A percentile compares a stretch with the other conserved stretches of the same genome.
These are phyloP conservation scores for Mustelus asterias DNA, from an alignment of 2,113 vertebrate species.

Conservation along the genomic window DNA sequence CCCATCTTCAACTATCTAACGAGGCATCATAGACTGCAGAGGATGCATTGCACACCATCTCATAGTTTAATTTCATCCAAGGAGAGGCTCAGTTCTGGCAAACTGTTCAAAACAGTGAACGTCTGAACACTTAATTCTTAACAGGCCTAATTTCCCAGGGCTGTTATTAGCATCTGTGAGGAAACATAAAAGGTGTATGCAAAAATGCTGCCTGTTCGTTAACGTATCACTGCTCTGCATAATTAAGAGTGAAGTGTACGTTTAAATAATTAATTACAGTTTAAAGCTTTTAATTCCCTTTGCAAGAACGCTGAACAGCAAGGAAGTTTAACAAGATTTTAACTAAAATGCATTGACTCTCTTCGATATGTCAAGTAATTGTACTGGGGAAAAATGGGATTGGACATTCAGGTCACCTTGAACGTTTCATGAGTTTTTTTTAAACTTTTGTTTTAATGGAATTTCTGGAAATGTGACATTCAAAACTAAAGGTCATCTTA, in stretches of 20 bases:
- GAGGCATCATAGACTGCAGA: too few species aligned
- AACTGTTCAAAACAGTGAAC: slow-evolving; percentile 33
- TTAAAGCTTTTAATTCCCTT: slow-evolving; percentile 45
- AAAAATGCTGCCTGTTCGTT: slow-evolving; percentile 43
- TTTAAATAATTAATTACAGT: slow-evolving; percentile 51
- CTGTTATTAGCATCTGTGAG: slow-evolving; percentile 36
- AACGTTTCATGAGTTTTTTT: not conserved
- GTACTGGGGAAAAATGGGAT: not conserved
- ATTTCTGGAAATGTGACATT: not conserved
- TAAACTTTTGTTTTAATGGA: not conserved
- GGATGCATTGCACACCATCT: slow-evolving; percentile 3
- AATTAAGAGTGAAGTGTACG: slow-evolving; percentile 40
- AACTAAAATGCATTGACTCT: slow-evolving; percentile 39
- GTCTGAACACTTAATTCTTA: slow-evolving; percentile 31
- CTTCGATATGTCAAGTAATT: not conserved
- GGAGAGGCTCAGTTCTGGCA: not conserved
- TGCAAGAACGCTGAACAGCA: slow-evolving; percentile 40
- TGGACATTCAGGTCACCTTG: slow-evolving; percentile 16
- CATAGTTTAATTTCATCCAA: slow-evolving; percentile 23
- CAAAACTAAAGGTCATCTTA: not conserved
- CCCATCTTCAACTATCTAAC: not conserved
- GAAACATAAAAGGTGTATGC: slow-evolving; percentile 31
- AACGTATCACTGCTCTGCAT: slow-evolving; percentile 45
- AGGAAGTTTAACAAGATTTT: slow-evolving; percentile 48
- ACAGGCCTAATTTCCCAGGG: slow-evolving; percentile 40